Evolutionary conservation across 2,888 invertebrate species (phyloP).

Genomic region (Pammene aurita): DNA sequence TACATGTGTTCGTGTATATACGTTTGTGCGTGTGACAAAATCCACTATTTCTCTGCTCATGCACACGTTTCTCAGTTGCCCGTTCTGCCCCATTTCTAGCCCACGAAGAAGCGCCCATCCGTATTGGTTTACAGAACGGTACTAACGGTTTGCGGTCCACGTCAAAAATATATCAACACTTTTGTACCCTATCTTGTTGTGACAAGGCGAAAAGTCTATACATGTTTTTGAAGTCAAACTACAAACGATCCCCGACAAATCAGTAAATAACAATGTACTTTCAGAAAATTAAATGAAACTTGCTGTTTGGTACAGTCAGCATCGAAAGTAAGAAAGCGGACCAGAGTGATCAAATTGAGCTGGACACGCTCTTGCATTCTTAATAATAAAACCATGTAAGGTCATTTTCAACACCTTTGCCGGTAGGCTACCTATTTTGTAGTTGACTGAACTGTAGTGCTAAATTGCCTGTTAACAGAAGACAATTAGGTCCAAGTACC

Average conservation of each 20-base stretch:
- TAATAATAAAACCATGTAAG: no score
- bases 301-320: no score
- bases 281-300: background rate
- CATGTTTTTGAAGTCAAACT: background rate
- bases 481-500: no score
- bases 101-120: conserved; percentile 15
- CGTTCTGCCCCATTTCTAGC: conserved; percentile 25
- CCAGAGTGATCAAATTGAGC: no score
- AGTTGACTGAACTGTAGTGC: no score
- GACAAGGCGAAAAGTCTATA: background rate
- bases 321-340: no score
- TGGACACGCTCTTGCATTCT: no score
- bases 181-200: background rate
- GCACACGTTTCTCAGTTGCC: conserved; percentile 8
- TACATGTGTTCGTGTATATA: no score
- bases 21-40: background rate
- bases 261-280: background rate
- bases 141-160: conserved; percentile 7
- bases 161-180: background rate
- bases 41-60: background rate
- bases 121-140: conserved; percentile 27
- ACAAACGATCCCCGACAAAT: background rate
- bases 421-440: no score
- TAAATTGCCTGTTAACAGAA: no score
- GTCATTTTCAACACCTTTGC: no score